Evolutionary conservation across 2,113 vertebrate species (phyloP), one percentile per base, ranked within the genome.

Genomic region (Brachionichthys hirsutus): DNA sequence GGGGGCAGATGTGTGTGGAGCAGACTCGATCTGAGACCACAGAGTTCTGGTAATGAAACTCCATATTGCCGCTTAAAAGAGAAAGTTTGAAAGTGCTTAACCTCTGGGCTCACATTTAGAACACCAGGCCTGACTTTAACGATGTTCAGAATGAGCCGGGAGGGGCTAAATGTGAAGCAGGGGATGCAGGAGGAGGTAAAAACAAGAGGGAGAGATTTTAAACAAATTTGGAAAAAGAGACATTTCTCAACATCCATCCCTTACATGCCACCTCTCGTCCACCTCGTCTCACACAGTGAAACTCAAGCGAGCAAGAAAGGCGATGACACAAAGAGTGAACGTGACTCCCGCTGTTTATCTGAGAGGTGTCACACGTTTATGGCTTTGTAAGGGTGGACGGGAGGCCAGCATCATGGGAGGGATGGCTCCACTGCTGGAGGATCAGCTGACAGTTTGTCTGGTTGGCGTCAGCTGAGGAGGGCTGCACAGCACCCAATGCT

Each of bases 41-140:
- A 52, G 18, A 42, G 14, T 42, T 42, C 40, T 46, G 61, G 38
- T 60, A 49, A 81, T 9, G 19, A 73, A 81, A 52, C 59, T 61
- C 54, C 22, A 48, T 18, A 18, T 54, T 65, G 70, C 12, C 54
- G 62, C 67, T 76, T 73, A 76, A 52, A 59, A 59, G 61, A 70
- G 57, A 78, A 55, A 62, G 55, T 41, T 75, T 77, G 65, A 85
- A 83, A 78, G 63, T 71, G 75, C 65, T 78, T 82, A 72, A 89
- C 75, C 77, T 60, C 64, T 46, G 58, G 54, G 73, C 74, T 48
- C 61, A 51, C 48, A 38, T 50, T 54, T 34, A 80, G 62, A 86
- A 85, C 66, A 80, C 71, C 79, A 53, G 69, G 76, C 67, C 47
- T 40, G 51, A 58, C 22, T 45, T 49, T 76, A 85, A 82, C 68